phyloP scores from a whole-genome alignment of 2,797 vertebrate genomes.

The Clarias fuscus region DNA sequence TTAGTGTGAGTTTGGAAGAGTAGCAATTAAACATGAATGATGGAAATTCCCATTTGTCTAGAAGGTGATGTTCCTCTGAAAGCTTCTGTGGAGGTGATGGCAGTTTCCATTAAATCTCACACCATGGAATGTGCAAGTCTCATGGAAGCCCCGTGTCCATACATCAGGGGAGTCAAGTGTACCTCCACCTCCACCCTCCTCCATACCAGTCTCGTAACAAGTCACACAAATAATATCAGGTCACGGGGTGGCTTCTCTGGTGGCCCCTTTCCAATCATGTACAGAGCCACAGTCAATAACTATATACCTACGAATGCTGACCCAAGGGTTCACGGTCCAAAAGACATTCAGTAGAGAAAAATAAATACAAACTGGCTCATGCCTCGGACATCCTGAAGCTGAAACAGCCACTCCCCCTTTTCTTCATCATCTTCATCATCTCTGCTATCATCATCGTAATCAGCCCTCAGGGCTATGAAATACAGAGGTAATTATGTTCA shows the following conservation, averaged over 20 bases:
- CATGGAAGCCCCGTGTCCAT: not conserved
- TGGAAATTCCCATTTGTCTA: not conserved
- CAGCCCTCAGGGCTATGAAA: conserved; percentile 54
- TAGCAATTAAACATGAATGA: not conserved
- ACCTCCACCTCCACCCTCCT: too few species aligned
- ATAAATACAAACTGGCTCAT: conserved; percentile 25
- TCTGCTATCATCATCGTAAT: conserved; percentile 40
- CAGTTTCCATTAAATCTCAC: not conserved
- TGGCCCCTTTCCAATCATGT: not conserved
- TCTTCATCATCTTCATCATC: conserved; percentile 33
- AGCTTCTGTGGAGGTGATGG: too few species aligned
- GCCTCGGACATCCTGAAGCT: conserved; percentile 67
- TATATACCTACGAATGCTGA: not conserved
- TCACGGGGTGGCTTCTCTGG: not conserved
- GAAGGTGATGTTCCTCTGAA: not conserved
- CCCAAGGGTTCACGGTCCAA: not conserved
- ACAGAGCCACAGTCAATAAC: not conserved
- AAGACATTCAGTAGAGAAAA: not conserved
- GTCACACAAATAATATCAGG: not conserved
- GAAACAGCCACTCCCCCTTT: conserved; percentile 65
- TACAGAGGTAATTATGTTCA: conserved; percentile 2
- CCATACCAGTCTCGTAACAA: not conserved
- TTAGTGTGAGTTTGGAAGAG: not conserved
- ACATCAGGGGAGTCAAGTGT: not conserved
- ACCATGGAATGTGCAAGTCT: not conserved